Evolutionary conservation across 2,888 invertebrate genomes (phyloP).

Genomic region (Opisthograptis luteolata): DNA sequence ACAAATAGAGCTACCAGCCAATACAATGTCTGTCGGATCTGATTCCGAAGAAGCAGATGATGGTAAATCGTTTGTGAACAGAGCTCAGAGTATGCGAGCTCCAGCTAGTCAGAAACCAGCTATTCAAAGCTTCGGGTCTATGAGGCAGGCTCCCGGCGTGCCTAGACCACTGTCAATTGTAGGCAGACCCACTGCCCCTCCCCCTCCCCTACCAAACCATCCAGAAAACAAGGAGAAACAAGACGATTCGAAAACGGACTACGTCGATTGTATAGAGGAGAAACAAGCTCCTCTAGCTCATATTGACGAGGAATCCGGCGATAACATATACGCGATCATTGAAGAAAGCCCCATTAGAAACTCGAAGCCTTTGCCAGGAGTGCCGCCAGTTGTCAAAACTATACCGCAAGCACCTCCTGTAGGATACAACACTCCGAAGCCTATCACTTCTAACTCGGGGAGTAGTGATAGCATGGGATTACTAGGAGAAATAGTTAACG

Average conservation of each 20-base stretch:
- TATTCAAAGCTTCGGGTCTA: conserved; percentile 92
- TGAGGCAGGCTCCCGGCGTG: conserved; percentile 87
- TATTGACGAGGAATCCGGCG: conserved; percentile 86
- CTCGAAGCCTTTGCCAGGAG: conserved; percentile 67
- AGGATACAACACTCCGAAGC: conserved; percentile 77
- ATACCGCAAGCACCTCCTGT: conserved; percentile 73
- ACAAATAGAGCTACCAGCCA: conserved; percentile 85
- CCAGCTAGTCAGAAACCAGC: conserved; percentile 82
- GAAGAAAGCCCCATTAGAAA: conserved; percentile 88
- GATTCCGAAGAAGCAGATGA: conserved; percentile 81
- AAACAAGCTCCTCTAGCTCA: conserved; percentile 85
- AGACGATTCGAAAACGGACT: conserved; percentile 80
- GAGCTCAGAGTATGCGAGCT: conserved; percentile 93
- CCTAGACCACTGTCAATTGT: conserved; percentile 91
- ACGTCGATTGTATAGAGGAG: conserved; percentile 92
- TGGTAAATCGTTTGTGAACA: conserved; percentile 86
- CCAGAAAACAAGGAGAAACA: conserved; percentile 41
- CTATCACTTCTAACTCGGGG: conserved; percentile 72
- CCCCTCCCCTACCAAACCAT: conserved; percentile 87
- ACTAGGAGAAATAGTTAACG: conserved; percentile 93
- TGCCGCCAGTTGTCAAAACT: conserved; percentile 62
- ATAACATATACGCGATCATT: conserved; percentile 94
- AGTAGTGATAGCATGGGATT: conserved; percentile 90
- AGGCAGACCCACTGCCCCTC: conserved; percentile 89
- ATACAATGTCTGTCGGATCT: conserved; percentile 85